These are phyloP conservation scores for Anseranas semipalmata DNA, from an alignment of 2,113 vertebrate genomes.

Conservation along the genomic window DNA sequence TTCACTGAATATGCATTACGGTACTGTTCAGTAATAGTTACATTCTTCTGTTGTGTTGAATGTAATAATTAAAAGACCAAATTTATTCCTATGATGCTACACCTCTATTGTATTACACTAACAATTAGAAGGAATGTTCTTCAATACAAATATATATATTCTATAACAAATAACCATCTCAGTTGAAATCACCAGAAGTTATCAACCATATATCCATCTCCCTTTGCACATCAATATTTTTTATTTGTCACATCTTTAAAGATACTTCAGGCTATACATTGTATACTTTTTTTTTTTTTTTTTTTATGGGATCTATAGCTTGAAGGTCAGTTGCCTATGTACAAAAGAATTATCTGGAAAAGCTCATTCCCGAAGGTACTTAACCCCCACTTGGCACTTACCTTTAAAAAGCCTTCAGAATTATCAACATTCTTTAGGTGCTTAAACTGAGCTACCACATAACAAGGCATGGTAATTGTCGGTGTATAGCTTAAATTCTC, in stretches of 20 bases:
- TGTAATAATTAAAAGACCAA: not conserved
- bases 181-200: not conserved
- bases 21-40: not conserved
- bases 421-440: not conserved
- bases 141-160: not conserved
- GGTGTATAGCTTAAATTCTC: not conserved
- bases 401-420: not conserved
- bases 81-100: not conserved
- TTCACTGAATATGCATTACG: not conserved
- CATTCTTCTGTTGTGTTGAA: not conserved
- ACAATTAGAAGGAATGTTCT: not conserved
- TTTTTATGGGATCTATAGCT: not conserved
- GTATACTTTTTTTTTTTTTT: too few species aligned
- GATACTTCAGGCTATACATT: rapidly evolving
- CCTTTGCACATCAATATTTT: not conserved
- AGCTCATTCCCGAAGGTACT: not conserved
- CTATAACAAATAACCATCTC: not conserved
- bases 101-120: not conserved
- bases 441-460: not conserved
- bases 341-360: not conserved
- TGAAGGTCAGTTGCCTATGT: not conserved
- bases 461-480: not conserved
- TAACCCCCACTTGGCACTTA: not conserved
- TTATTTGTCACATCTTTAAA: not conserved
- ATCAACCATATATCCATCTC: not conserved